Percentiles rank a stretch among this genome's conserved stretches.
Evolutionary conservation across 2,797 vertebrate genomes (phyloP).

Genomic region (Peromyscus attwateri): DNA sequence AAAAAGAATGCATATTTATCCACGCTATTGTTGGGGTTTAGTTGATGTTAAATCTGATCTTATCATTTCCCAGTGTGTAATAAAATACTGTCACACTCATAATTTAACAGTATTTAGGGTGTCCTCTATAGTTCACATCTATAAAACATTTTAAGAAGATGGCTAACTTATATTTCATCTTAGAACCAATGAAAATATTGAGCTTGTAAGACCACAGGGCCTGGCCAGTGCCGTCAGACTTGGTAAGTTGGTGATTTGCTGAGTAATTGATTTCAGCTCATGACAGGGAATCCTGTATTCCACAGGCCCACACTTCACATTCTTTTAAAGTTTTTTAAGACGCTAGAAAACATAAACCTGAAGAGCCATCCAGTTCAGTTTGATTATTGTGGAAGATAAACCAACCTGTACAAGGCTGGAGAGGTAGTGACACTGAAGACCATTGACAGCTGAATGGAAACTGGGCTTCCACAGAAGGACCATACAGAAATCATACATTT

Average conservation of each 20-base stretch:
- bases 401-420: background rate
- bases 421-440: background rate
- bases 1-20: slow-evolving; percentile 33
- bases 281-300: slow-evolving; percentile 84
- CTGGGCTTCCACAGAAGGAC: background rate
- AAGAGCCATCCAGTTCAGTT: slow-evolving; percentile 83
- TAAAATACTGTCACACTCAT: slow-evolving; percentile 59
- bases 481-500: background rate
- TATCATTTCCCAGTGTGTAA: slow-evolving; percentile 49
- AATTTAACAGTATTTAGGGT: slow-evolving; percentile 68
- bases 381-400: slow-evolving; percentile 64
- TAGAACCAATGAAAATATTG: slow-evolving; percentile 72
- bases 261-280: slow-evolving; percentile 80
- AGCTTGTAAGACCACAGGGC: slow-evolving; percentile 57
- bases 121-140: slow-evolving; percentile 2
- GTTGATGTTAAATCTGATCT: slow-evolving; percentile 71
- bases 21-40: slow-evolving; percentile 68
- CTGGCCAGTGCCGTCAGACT: slow-evolving; percentile 64
- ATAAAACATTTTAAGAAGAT: slow-evolving; percentile 69
- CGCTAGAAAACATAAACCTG: slow-evolving; percentile 77
- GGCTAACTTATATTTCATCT: slow-evolving; percentile 70
- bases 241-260: slow-evolving; percentile 83
- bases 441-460: slow-evolving; percentile 57
- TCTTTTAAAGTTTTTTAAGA: slow-evolving; percentile 80
- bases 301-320: slow-evolving; percentile 79